phyloP scores from a whole-genome alignment of 2,113 vertebrate species.

The Pyxicephalus adspersus region DNA sequence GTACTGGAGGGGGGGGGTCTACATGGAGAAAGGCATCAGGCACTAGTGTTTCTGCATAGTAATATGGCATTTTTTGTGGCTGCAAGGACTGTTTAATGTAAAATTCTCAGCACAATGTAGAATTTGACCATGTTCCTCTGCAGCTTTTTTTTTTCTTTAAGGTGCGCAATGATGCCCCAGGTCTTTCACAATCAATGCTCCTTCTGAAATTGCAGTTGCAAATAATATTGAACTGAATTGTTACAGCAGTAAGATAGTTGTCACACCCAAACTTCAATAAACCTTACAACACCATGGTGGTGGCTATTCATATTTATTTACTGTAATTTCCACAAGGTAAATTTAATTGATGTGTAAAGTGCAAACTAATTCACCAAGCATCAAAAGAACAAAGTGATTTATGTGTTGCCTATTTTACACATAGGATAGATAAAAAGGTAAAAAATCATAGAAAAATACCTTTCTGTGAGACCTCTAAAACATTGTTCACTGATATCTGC shows the following conservation, averaged over 20 bases:
- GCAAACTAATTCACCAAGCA: slow-evolving; percentile 51
- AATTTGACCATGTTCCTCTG: no score
- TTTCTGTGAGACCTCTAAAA: background rate
- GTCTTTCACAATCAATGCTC: background rate
- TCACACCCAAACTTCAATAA: background rate
- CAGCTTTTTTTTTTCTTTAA: no score
- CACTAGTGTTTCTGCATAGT: no score
- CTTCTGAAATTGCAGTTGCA: no score
- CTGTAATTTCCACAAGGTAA: slow-evolving; percentile 50
- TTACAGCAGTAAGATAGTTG: background rate
- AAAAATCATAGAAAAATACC: slow-evolving; percentile 19
- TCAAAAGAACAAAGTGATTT: slow-evolving; percentile 29
- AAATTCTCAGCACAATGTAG: no score
- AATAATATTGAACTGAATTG: no score
- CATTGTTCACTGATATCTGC: background rate
- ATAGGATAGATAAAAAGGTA: slow-evolving; percentile 46
- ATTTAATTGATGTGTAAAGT: slow-evolving; percentile 51
- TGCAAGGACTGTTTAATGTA: no score
- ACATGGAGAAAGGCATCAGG: no score
- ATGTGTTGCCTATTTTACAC: background rate
- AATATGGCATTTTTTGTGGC: no score
- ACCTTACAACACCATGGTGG: background rate
- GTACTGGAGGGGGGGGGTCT: no score
- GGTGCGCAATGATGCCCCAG: no score
- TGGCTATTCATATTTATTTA: slow-evolving; percentile 50